Conservation (phyloP, 2,888 invertebrate species). For the Eulithis testata region DNA sequence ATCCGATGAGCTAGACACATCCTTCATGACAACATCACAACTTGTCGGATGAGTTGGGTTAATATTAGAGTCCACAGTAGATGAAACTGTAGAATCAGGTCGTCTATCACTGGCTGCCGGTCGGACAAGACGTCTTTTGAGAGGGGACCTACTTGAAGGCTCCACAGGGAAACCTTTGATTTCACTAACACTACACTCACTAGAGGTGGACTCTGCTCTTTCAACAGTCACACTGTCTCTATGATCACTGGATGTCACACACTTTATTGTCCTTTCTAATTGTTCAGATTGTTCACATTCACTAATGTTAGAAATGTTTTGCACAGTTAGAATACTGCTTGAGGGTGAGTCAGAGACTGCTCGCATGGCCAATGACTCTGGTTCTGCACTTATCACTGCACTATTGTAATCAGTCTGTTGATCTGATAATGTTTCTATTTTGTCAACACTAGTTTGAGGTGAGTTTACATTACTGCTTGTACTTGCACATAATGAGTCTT, state of each 20-base stretch:
- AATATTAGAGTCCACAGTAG: slow-evolving; percentile 70
- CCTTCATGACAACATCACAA: slow-evolving; percentile 68
- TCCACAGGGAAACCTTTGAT: slow-evolving; percentile 55
- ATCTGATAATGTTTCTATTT: slow-evolving; percentile 35
- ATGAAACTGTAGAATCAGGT: slow-evolving; percentile 80
- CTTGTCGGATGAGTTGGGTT: slow-evolving; percentile 55
- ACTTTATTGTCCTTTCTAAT: slow-evolving; percentile 68
- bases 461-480: slow-evolving; percentile 46
- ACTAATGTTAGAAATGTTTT: slow-evolving; percentile 59
- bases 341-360: slow-evolving; percentile 51
- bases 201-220: slow-evolving; percentile 79
- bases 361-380: slow-evolving; percentile 37
- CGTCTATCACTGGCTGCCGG: slow-evolving; percentile 70
- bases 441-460: slow-evolving; percentile 49
- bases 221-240: slow-evolving; percentile 75
- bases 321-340: slow-evolving; percentile 66
- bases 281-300: slow-evolving; percentile 55
- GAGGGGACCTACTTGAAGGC: slow-evolving; percentile 64
- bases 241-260: slow-evolving; percentile 76
- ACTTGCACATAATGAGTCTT: slow-evolving; percentile 42
- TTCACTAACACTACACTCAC: slow-evolving; percentile 77
- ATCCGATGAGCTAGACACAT: slow-evolving; percentile 81
- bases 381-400: slow-evolving; percentile 35
- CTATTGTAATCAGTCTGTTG: slow-evolving; percentile 25
- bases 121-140: slow-evolving; percentile 70